A percentile compares a stretch with the other conserved stretches of the same genome.
Conservation (phyloP, 1,140 invertebrate genomes). For the Harlomillsia oculata region DNA sequence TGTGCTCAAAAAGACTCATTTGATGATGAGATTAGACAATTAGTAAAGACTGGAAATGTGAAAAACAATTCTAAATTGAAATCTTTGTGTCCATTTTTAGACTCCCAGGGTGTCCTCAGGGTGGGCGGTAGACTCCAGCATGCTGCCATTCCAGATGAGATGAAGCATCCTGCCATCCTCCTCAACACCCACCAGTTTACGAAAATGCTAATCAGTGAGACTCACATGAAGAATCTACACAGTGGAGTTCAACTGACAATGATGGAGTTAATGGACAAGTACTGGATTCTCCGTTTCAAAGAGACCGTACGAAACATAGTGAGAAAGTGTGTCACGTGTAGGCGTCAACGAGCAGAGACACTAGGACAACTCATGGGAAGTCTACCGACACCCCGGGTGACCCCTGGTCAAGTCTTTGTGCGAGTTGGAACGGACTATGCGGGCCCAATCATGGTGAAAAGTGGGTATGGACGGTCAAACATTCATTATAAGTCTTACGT, state of each 20-base stretch:
- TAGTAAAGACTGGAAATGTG: background rate
- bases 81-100: no score
- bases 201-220: background rate
- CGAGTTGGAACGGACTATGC: constrained; percentile 38
- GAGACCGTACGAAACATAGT: background rate
- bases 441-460: constrained; percentile 30
- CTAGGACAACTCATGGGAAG: constrained; percentile 17
- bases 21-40: background rate
- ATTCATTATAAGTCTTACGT: constrained; percentile 32
- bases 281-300: background rate
- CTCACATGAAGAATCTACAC: background rate
- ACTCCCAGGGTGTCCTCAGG: no score
- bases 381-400: background rate
- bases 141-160: no score
- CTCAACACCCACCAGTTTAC: background rate
- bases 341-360: background rate
- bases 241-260: background rate
- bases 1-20: background rate
- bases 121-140: no score
- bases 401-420: constrained; percentile 23
- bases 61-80: no score
- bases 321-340: background rate
- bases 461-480: background rate
- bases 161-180: constrained; percentile 1
- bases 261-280: background rate